phyloP scores from a whole-genome alignment of 2,888 invertebrate species.

The Tridacna crocea region DNA sequence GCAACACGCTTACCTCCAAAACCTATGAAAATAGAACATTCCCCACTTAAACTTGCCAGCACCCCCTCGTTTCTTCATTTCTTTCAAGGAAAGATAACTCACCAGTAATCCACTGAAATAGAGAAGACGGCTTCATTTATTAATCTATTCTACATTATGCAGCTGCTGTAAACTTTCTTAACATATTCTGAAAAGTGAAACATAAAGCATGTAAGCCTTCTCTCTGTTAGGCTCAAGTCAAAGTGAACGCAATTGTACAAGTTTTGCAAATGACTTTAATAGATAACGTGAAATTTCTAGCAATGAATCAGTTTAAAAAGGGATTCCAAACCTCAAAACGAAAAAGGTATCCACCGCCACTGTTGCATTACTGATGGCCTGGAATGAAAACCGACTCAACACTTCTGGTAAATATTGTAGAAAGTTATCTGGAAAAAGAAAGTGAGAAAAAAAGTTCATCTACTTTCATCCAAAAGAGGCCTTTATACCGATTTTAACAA shows the following conservation, averaged over 20 bases:
- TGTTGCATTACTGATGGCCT: conserved; percentile 78
- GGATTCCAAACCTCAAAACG: conserved; percentile 74
- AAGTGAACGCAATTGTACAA: too few relatives aligned
- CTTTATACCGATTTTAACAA: too few relatives aligned
- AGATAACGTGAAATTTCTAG: too few relatives aligned
- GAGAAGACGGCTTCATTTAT: too few relatives aligned
- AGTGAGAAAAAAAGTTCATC: not conserved
- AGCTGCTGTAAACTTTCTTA: too few relatives aligned
- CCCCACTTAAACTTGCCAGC: conserved; percentile 66
- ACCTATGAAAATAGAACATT: conserved; percentile 71
- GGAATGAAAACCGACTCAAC: conserved; percentile 69
- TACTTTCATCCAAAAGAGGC: too few relatives aligned
- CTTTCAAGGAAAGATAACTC: conserved; percentile 66
- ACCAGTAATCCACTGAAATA: conserved; percentile 70
- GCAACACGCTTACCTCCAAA: conserved; percentile 65
- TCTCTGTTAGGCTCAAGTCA: too few relatives aligned
- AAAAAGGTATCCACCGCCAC: conserved; percentile 82
- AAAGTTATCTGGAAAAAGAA: conserved; percentile 46
- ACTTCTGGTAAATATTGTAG: conserved; percentile 30
- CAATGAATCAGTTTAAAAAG: too few relatives aligned
- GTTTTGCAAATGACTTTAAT: too few relatives aligned
- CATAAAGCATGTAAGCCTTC: too few relatives aligned
- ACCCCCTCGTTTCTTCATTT: conserved; percentile 67
- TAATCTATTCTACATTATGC: not conserved
- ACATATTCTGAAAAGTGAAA: too few relatives aligned